A percentile compares a stretch with the other conserved stretches of the same genome.
phyloP scores from a whole-genome alignment of 2,797 vertebrate genomes.

The Eremophila alpestris region DNA sequence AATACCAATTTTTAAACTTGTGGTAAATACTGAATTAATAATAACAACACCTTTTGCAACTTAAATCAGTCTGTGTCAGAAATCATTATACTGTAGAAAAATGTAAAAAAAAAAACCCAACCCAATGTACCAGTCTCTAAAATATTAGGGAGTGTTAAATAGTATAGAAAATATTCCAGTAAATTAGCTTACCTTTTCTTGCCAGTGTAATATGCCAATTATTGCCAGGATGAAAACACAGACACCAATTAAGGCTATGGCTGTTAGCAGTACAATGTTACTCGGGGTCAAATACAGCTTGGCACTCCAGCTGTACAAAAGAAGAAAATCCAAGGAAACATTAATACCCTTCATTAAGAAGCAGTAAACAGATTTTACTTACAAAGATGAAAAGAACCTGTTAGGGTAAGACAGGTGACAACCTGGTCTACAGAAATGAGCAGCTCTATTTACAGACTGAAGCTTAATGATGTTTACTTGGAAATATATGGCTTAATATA shows the following conservation, averaged over 20 bases:
- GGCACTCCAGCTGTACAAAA: slow-evolving; percentile 88
- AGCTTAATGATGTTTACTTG: background rate
- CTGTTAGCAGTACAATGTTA: slow-evolving; percentile 94
- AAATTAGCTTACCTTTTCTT: slow-evolving; percentile 89
- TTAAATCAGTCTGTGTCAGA: background rate
- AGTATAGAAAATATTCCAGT: background rate
- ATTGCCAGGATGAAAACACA: slow-evolving; percentile 95
- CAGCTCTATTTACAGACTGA: background rate
- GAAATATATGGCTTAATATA: background rate
- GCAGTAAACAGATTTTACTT: background rate
- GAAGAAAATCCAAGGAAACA: slow-evolving; percentile 32
- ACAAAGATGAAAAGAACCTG: background rate
- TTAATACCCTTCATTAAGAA: background rate
- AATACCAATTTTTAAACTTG: background rate
- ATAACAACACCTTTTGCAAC: background rate
- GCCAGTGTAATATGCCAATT: slow-evolving; percentile 96
- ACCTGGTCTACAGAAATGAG: background rate
- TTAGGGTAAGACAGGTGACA: background rate
- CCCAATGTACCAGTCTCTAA: background rate
- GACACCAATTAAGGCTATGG: slow-evolving; percentile 93
- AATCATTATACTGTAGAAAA: background rate
- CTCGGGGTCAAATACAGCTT: slow-evolving; percentile 96
- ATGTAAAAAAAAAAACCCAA: background rate
- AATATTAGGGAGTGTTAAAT: background rate
- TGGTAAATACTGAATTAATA: background rate